These are phyloP conservation scores for Heliconius nattereri DNA, from an alignment of 1,140 invertebrate species.

Conservation along the genomic window DNA sequence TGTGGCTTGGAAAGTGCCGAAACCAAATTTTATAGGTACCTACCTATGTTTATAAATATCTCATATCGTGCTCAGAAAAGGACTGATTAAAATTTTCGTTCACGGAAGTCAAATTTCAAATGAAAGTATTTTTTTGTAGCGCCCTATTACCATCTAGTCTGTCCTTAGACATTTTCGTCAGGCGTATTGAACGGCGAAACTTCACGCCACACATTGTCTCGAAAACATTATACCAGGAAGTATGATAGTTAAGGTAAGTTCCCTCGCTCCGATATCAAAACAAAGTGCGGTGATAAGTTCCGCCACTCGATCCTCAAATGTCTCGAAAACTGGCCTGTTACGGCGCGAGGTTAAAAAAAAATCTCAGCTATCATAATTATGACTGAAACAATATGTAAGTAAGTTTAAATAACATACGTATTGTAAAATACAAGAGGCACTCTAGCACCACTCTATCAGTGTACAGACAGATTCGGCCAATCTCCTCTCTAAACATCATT, in stretches of 20 bases:
- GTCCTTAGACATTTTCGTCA: too few species aligned
- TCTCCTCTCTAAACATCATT: constrained; percentile 36
- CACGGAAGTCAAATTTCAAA: neutral
- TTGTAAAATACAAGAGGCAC: neutral
- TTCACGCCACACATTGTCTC: too few species aligned
- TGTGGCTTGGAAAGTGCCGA: neutral
- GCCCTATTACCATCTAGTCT: too few species aligned
- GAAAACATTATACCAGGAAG: too few species aligned
- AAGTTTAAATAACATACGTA: neutral
- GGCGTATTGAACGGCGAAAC: neutral
- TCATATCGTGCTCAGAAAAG: neutral
- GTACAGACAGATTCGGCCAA: constrained; percentile 29
- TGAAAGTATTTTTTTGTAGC: neutral
- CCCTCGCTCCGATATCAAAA: too few species aligned
- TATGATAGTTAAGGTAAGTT: too few species aligned
- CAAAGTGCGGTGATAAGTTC: too few species aligned
- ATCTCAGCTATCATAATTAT: too few species aligned
- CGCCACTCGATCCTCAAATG: too few species aligned
- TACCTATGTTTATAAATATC: too few species aligned
- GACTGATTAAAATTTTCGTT: neutral
- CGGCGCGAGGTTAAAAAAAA: too few species aligned
- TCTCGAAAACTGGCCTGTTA: too few species aligned
- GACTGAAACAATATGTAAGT: neutral
- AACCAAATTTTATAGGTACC: neutral
- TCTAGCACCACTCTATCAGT: neutral